Base-by-base conservation (phyloP, 2,888 invertebrate species). In the Meteorus colon region DNA sequence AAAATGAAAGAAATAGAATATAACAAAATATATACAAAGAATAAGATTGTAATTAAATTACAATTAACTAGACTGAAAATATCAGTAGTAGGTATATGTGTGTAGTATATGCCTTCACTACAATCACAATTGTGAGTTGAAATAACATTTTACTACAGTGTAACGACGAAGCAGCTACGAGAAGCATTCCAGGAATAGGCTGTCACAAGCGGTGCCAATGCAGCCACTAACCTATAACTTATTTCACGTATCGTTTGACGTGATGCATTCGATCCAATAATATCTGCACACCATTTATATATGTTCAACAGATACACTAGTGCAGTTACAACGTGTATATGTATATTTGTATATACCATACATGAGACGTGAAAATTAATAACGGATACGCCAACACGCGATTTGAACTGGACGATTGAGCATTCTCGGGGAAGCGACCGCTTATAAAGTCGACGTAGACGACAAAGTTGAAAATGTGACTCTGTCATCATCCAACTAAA, bases 251-350 rank as follows among this genome's bases (percentile, higher is more conserved):
- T 89, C 89, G 89, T 89, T 89, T 89, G 89, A 89, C 88, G 86
- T 89, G 89, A 89, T 89, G 88, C 89, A 89, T 89, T 89, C 89
- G 89, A 89, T 89, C 89, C 89, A 89, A 89, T 89, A 89, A 89
- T 89, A 89, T 89, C 79, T 78, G 77, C 73, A 77, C 77, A 78
- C 76, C 78, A n/a, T 55, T 55, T 55, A 55, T 55, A 55, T 4
- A 48, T 55, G 2, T 55, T 8, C 19, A 55, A 5, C 19, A 55
- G n/a, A 19, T 55, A 55, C 19, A 55, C 55, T 51, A 77, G 73
- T 69, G 63, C 73, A 71, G 69, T 69, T 12, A 48, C 59, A 51
- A 65, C 55, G 8, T 34, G 0, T 19, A 55, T 31, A 6, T 24
- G 1, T 55, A 19, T 55, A 19, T 55, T n/a, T 55, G 19, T 19